Conservation (phyloP, 1,140 invertebrate genomes). For the Pollicipes pollicipes region DNA sequence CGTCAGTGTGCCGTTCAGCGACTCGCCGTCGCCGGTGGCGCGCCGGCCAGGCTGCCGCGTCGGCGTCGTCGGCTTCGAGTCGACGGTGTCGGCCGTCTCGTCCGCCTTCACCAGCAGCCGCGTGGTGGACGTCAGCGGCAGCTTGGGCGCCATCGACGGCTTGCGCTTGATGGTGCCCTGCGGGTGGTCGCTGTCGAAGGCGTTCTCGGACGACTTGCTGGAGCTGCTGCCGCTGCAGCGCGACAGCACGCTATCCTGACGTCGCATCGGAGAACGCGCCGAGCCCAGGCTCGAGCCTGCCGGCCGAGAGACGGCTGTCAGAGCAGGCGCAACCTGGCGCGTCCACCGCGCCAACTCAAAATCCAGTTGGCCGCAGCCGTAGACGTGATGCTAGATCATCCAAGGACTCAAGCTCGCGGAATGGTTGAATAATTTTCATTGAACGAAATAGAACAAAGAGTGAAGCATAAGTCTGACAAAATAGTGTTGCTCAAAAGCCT, state of each 20-base stretch:
- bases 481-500: too few species aligned
- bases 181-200: constrained; percentile 53
- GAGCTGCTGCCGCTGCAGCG: constrained; percentile 1
- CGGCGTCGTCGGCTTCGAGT: background rate
- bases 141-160: constrained; percentile 55
- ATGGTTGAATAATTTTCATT: too few species aligned
- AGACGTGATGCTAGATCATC: too few species aligned
- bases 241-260: constrained; percentile 11
- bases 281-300: background rate
- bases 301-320: background rate
- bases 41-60: background rate
- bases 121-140: constrained; percentile 77
- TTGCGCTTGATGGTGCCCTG: constrained; percentile 62
- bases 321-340: background rate
- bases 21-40: constrained; percentile 10
- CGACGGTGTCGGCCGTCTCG: constrained; percentile 24
- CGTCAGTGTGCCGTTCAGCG: constrained; percentile 7
- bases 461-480: too few species aligned
- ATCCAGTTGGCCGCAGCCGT: too few species aligned
- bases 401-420: too few species aligned
- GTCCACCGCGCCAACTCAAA: too few species aligned
- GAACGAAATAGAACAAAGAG: too few species aligned
- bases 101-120: constrained; percentile 61
- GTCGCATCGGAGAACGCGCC: constrained; percentile 12
- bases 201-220: constrained; percentile 39